Conservation (phyloP, 2,113 vertebrate species). For the Heterotis niloticus region DNA sequence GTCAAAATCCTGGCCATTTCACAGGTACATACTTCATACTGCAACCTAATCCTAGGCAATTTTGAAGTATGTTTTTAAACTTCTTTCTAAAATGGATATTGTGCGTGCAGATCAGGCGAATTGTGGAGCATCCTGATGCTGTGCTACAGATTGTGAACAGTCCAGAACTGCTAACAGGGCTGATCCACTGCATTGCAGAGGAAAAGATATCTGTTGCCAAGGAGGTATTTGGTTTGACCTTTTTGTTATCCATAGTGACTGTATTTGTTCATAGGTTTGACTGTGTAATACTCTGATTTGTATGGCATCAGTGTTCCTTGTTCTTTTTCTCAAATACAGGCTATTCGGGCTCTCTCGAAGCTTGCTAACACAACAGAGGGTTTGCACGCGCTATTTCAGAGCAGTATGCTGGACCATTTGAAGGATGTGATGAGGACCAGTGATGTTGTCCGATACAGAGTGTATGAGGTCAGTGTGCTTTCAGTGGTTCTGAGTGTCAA, state of each 20-base stretch:
- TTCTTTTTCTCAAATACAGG: constrained; percentile 57
- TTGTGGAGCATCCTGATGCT: constrained; percentile 72
- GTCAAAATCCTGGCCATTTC: constrained; percentile 81
- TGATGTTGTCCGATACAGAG: constrained; percentile 82
- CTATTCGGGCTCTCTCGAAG: constrained; percentile 75
- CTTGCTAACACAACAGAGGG: constrained; percentile 74
- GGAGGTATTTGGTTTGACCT: constrained; percentile 62
- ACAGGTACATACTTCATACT: constrained; percentile 66
- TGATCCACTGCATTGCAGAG: constrained; percentile 76
- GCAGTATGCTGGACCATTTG: constrained; percentile 72
- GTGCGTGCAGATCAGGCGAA: constrained; percentile 73
- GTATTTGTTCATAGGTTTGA: not conserved
- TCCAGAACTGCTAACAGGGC: constrained; percentile 66
- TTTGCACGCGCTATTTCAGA: constrained; percentile 78
- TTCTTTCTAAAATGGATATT: not conserved
- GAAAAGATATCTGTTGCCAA: constrained; percentile 88
- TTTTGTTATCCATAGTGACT: not conserved
- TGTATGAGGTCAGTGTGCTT: constrained; percentile 79
- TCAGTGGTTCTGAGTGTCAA: not conserved
- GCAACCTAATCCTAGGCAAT: not conserved
- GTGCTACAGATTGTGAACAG: constrained; percentile 72
- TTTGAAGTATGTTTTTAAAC: not conserved
- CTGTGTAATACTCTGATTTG: not conserved
- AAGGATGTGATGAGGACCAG: constrained; percentile 80
- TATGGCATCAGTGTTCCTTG: not conserved